Evolutionary conservation across 2,113 vertebrate species (phyloP), one percentile per base, ranked within the genome.

Genomic region (Boulengerochromis microlepis): DNA sequence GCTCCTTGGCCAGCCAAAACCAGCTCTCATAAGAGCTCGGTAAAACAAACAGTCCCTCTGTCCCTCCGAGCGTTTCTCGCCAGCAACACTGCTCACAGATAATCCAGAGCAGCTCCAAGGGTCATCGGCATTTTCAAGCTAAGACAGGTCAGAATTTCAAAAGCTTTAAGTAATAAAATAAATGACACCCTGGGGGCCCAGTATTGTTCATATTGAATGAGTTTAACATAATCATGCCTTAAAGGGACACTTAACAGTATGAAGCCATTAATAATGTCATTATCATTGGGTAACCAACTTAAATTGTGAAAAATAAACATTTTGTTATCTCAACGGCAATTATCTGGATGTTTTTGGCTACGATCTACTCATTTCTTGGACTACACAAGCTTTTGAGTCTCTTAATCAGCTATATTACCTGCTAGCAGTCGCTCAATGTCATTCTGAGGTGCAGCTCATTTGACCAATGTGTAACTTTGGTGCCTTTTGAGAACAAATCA

Each of bases 11-110:
- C 81, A 50, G 93, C 93, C 93, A 91, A 90, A 87, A 87, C 83
- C 91, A 84, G 91, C 86, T 92, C 83, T 85, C 59, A 45, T 86
- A 87, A 88, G 83, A 89, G 82, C 84, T 11, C 69, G n/a, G 22
- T 86, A 64, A 92, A 93, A 93, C 91, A 93, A 92, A 87, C 88
- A 78, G 10, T 83, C 33, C 64, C 66, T 93, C 64, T 91, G 85
- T 90, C 78, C 42, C 29, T 50, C 45, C 40, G 50, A 86, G 74
- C 61, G 10, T 61, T 78, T 86, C 86, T 92, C 86, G 86, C 6
- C 82, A 81, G 84, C 66, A 5, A 3, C 24, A 4, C 66, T 54
- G 78, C 87, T 86, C 59, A 42, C 40, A 64, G 71, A 69, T 61
- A 83, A 52, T n/a, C 47, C 57, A 6, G 42, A 24, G 52, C 13